Conservation (phyloP, 2,797 vertebrate genomes). For the Muscicapa striata region DNA sequence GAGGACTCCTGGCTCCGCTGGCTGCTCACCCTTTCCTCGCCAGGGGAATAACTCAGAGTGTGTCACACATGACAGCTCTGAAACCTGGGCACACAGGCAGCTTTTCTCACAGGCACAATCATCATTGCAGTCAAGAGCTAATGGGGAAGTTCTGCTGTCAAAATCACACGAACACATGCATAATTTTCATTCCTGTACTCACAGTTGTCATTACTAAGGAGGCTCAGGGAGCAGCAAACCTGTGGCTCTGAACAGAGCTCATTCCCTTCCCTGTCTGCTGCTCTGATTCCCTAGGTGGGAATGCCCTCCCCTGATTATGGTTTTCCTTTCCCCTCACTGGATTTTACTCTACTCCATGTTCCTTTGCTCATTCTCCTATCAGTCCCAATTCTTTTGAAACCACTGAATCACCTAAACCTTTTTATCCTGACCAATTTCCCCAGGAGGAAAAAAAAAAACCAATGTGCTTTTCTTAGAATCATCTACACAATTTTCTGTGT, state of each 20-base stretch:
- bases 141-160: constrained; percentile 17
- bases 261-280: background rate
- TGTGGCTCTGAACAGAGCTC: background rate
- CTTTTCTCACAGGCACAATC: constrained; percentile 13
- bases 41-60: background rate
- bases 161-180: constrained; percentile 4
- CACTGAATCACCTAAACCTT: background rate
- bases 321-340: background rate
- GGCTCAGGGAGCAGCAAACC: background rate
- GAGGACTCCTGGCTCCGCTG: background rate
- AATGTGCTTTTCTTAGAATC: rapidly evolving
- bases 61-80: background rate
- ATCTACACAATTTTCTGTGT: background rate
- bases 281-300: background rate
- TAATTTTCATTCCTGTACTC: background rate
- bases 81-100: background rate
- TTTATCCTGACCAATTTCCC: background rate
- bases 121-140: background rate
- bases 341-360: background rate
- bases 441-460: too few relatives aligned
- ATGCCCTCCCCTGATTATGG: background rate
- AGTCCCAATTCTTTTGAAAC: background rate
- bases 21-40: background rate
- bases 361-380: background rate
- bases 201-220: background rate